Evolutionary conservation across 2,888 invertebrate genomes (phyloP), one percentile per base, ranked within the genome.

Genomic region (Alcis repandata): DNA sequence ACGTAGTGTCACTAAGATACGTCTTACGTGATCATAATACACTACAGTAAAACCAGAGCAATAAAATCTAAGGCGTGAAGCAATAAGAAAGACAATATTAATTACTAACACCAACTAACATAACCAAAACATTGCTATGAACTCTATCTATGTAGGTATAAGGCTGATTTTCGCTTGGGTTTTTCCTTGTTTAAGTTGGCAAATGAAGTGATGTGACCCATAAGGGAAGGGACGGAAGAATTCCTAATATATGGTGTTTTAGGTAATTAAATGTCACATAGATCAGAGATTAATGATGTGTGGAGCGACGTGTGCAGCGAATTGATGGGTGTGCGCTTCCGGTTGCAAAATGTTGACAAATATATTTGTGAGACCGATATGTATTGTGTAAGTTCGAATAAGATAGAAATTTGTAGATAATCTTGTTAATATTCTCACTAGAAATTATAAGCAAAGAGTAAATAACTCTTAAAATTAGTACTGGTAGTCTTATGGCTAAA

Each of bases 191-290:
- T 66, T 76, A 76, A 74, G 20, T 68, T 78, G 74, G 77, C 71
- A 76, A 78, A 77, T 73, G 66, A 67, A 73, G 70, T 76, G 72
- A 79, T 72, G 72, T 78, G 69, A 81, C 79, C 81, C 82, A 79
- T 82, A 82, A 83, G 86, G 84, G 78, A 76, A 78, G 83, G 80
- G 84, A 85, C 89, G 92, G 92, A 92, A 92, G 92, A 91, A 90
- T 85, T 84, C 81, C 81, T 86, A 90, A 92, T 92, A 91, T 92
- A 93, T 92, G 91, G 91, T 92, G 91, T 91, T 91, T 91, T 91
- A 91, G 92, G 92, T 93, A 93, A 93, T 93, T 92, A 92, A 92
- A 93, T 92, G 92, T 92, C 92, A 90, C 91, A 92, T 93, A 91
- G 87, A 92, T 92, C 91, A 89, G 88, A 90, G 90, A 92, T 93